Percentiles rank a stretch among this genome's conserved stretches.
These are phyloP conservation scores for Mongoloraphidia duomilia DNA, from an alignment of 2,888 invertebrate genomes.

Conservation along the genomic window DNA sequence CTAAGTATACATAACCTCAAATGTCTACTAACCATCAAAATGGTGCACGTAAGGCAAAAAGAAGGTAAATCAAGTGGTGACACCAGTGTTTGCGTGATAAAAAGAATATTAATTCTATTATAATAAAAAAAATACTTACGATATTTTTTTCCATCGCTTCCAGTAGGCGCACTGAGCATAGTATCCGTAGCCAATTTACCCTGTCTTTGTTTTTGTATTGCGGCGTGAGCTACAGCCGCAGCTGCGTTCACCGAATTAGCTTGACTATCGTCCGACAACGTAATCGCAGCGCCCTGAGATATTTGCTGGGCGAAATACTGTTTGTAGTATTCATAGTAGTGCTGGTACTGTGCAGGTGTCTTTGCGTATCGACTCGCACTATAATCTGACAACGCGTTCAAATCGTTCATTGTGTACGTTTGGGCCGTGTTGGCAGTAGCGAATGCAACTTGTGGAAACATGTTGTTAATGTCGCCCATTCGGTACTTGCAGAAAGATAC, in stretches of 20 bases:
- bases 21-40: too few species aligned
- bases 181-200: slow-evolving; percentile 28
- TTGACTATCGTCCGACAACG: slow-evolving; percentile 37
- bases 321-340: slow-evolving; percentile 56
- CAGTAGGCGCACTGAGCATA: slow-evolving; percentile 36
- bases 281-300: slow-evolving; percentile 38
- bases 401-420: slow-evolving; percentile 46
- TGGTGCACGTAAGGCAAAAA: too few species aligned
- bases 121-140: slow-evolving; percentile 27
- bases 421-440: slow-evolving; percentile 23
- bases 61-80: too few species aligned
- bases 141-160: slow-evolving; percentile 52
- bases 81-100: too few species aligned
- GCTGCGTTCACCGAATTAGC: slow-evolving; percentile 70
- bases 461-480: slow-evolving; percentile 30
- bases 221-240: slow-evolving; percentile 80
- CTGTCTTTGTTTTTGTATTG: slow-evolving; percentile 50
- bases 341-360: slow-evolving; percentile 51
- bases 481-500: slow-evolving; percentile 42
- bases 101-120: too few species aligned
- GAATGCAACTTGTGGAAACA: slow-evolving; percentile 28
- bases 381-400: slow-evolving; percentile 59
- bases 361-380: slow-evolving; percentile 61
- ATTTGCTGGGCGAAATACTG: slow-evolving; percentile 56
- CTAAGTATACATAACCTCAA: too few species aligned